A percentile compares a stretch with the other conserved stretches of the same genome.
Evolutionary conservation across 2,113 vertebrate species (phyloP).

Genomic region (Urocolius indicus): DNA sequence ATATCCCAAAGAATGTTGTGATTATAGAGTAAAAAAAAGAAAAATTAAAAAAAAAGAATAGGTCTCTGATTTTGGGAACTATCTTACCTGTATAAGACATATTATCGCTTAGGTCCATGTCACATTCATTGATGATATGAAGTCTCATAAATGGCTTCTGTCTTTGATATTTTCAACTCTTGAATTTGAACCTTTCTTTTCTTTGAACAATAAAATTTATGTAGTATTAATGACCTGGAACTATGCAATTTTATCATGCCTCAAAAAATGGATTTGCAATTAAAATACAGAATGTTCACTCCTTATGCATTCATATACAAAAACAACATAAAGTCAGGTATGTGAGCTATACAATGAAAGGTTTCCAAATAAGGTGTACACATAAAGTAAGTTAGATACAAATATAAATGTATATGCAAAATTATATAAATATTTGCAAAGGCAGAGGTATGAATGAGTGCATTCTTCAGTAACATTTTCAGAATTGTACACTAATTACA

Average conservation of each 20-base stretch:
- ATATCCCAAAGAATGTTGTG: background rate
- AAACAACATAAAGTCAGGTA: background rate
- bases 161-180: background rate
- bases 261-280: background rate
- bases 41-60: no score
- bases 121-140: background rate
- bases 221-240: background rate
- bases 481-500: background rate
- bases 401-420: background rate
- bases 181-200: background rate
- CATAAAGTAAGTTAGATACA: no score
- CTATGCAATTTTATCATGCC: background rate
- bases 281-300: background rate
- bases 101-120: background rate
- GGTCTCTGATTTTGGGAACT: rapidly evolving
- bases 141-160: background rate
- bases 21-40: background rate
- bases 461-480: background rate
- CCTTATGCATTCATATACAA: background rate
- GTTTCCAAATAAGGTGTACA: background rate
- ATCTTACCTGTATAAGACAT: background rate
- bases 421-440: background rate
- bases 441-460: background rate
- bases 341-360: background rate
- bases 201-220: background rate